Percentiles rank a stretch among this genome's conserved stretches.
Conservation (phyloP, 1,140 invertebrate species). For the Trissolcus basalis region DNA sequence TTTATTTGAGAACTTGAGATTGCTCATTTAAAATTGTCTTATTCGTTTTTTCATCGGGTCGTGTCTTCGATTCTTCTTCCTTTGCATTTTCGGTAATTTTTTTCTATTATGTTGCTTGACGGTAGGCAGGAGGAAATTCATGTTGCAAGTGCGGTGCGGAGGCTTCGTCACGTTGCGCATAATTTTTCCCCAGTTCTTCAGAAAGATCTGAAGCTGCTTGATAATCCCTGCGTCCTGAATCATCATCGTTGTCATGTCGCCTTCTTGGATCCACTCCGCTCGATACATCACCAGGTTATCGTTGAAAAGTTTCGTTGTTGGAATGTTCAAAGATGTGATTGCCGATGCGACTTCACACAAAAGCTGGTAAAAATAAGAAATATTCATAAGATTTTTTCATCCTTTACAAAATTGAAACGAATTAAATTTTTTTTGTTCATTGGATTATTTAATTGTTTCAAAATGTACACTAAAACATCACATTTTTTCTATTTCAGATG, state of each 20-base stretch:
- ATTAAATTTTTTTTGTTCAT: too few species aligned
- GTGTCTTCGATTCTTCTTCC: constrained; percentile 17
- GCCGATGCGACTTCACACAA: constrained; percentile 75
- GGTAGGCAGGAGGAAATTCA: constrained; percentile 42
- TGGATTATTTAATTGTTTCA: too few species aligned
- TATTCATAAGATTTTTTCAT: too few species aligned
- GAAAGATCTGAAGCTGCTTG: constrained; percentile 68
- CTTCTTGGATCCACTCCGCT: constrained; percentile 69
- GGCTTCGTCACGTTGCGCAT: constrained; percentile 67
- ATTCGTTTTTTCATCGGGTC: neutral
- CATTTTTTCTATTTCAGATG: constrained; percentile 1
- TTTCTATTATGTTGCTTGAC: constrained; percentile 45
- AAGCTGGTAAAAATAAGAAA: constrained; percentile 64
- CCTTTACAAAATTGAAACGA: too few species aligned
- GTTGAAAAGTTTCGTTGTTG: constrained; percentile 59
- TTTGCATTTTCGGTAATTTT: constrained; percentile 22
- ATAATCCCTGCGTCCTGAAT: constrained; percentile 75
- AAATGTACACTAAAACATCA: constrained; percentile 13
- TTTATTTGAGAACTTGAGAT: neutral
- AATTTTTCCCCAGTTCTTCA: constrained; percentile 73
- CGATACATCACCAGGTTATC: constrained; percentile 63
- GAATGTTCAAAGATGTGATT: constrained; percentile 61
- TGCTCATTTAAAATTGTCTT: neutral
- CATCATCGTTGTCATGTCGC: constrained; percentile 70
- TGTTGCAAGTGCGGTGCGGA: constrained; percentile 66